Conservation (phyloP, 2,797 vertebrate genomes). For the Lindbergichthys nudifrons region DNA sequence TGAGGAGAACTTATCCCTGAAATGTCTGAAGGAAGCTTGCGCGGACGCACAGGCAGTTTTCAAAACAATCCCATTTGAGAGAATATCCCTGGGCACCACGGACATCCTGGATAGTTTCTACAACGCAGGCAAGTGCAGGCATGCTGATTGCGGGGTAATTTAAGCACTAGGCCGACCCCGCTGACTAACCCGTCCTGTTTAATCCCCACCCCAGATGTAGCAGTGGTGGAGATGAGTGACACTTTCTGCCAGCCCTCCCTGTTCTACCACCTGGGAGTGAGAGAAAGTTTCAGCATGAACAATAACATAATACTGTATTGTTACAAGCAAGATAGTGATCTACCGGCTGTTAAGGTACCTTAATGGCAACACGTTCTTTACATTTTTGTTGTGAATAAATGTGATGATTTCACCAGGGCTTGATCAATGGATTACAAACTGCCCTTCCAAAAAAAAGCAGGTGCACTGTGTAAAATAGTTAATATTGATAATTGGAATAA, state of each 20-base stretch:
- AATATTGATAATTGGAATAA: not conserved
- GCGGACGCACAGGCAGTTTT: constrained; percentile 79
- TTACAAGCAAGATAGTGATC: constrained; percentile 84
- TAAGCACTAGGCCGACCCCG: not conserved
- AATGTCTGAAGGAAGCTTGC: constrained; percentile 88
- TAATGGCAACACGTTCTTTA: not conserved
- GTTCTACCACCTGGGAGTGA: constrained; percentile 92
- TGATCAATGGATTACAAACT: not conserved
- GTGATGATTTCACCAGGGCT: not conserved
- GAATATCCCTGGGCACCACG: constrained; percentile 84
- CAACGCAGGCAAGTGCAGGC: constrained; percentile 90
- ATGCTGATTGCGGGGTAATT: not conserved
- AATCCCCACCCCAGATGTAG: constrained; percentile 85
- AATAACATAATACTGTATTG: constrained; percentile 92
- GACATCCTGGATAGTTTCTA: constrained; percentile 89
- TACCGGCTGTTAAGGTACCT: constrained; percentile 89
- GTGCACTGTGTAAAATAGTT: not conserved
- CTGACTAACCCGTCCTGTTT: constrained; percentile 13
- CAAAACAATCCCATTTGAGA: constrained; percentile 81
- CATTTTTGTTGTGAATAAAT: not conserved
- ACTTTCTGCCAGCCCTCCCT: constrained; percentile 90
- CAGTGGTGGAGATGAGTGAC: constrained; percentile 91
- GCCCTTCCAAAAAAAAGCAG: no score
- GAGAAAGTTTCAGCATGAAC: constrained; percentile 94
- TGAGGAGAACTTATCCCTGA: constrained; percentile 84